Percentiles rank a stretch among this genome's conserved stretches.
Conservation (phyloP, 2,888 invertebrate genomes). For the Maniola hyperantus region DNA sequence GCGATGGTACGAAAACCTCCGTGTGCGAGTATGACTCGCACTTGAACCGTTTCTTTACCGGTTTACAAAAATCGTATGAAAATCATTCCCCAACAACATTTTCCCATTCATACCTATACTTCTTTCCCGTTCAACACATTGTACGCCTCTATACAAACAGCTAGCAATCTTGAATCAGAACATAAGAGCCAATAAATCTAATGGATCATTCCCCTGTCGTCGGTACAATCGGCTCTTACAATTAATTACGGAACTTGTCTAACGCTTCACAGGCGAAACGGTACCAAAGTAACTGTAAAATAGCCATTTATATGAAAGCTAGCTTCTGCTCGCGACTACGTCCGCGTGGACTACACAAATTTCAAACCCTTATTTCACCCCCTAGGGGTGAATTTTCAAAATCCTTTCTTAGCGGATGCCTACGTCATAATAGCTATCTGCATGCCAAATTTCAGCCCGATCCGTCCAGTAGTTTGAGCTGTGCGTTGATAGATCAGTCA, state of each 20-base stretch:
- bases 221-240: conserved; percentile 47
- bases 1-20: too few relatives aligned
- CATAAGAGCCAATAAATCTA: conserved; percentile 48
- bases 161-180: conserved; percentile 39
- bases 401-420: too few relatives aligned
- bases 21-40: too few relatives aligned
- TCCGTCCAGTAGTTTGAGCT: too few relatives aligned
- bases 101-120: background rate
- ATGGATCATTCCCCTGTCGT: conserved; percentile 49
- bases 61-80: background rate
- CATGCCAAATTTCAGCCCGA: too few relatives aligned
- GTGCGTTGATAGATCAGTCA: too few relatives aligned
- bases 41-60: background rate
- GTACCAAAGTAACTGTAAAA: conserved; percentile 36
- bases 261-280: conserved; percentile 40
- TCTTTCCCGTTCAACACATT: conserved; percentile 9
- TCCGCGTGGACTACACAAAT: too few relatives aligned
- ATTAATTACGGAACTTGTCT: conserved; percentile 50
- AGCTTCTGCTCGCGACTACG: too few relatives aligned
- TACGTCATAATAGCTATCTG: too few relatives aligned
- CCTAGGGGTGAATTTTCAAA: too few relatives aligned
- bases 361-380: too few relatives aligned
- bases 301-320: conserved; percentile 30
- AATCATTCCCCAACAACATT: background rate
- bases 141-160: conserved; percentile 33